Evolutionary conservation across 2,113 vertebrate species (phyloP), one percentile per base, ranked within the genome.

Genomic region (Sapajus apella): DNA sequence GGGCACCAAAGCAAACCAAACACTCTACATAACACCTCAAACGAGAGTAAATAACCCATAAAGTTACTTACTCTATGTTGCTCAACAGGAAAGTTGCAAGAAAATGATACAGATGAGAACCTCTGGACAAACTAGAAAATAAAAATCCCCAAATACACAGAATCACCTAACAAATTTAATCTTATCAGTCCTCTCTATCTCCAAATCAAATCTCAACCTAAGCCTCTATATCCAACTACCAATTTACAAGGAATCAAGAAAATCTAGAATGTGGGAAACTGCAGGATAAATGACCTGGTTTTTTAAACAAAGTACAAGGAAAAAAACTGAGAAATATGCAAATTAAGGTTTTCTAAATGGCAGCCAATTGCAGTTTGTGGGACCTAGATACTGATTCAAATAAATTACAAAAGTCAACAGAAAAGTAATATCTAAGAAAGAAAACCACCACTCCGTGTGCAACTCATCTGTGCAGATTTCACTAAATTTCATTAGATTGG

Each of bases 171-270:
- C 32, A 3, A 92, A 92, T 12, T 66, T 58, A 50, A 76, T 88
- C 68, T 92, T 72, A 72, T 50, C 12, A n/a, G 8, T 55, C 20
- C 5, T 12, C 13, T 6, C 4, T 10, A 10, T 4, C 9, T 6
- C 11, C 40, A 70, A 94, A 52, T 37, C 75, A 91, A 91, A 86
- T 47, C 35, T 79, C 70, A 80, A 73, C 80, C 25, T 91, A 91
- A 91, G 37, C 23, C 37, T 97, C 64, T 64, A 40, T 66, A 76
- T 50, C 58, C 43, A 81, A 87, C 45, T 70, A 91, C 30, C 73
- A 94, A 85, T 70, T 85, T 80, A 85, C 2, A 81, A 12, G 35
- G 70, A 95, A 90, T 90, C 20, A 89, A 43, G 32, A 95, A 97
- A 89, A 94, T 82, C 20, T 37, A 90, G 58, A 92, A 92, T 76